Evolutionary conservation across 1,140 invertebrate species (phyloP).

Genomic region (Berghia stephanieae): DNA sequence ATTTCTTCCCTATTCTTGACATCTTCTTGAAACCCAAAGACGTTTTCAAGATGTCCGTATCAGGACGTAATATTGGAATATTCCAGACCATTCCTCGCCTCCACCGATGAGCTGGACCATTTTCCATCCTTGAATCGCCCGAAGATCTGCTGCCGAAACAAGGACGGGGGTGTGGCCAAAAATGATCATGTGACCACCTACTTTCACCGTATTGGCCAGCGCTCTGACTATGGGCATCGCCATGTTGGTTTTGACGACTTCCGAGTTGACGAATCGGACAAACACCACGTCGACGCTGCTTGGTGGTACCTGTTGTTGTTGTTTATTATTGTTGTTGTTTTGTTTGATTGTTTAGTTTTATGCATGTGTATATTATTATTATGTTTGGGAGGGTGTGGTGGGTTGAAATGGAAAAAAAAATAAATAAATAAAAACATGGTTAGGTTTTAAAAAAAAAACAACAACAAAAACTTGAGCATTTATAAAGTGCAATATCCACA

Average conservation of each 20-base stretch:
- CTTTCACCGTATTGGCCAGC: constrained; percentile 38
- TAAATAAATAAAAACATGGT: no score
- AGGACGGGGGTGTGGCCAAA: constrained; percentile 52
- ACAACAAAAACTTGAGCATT: no score
- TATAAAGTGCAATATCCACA: no score
- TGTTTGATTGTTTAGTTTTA: no score
- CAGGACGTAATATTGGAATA: constrained; percentile 45
- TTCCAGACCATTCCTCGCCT: constrained; percentile 43
- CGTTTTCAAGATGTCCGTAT: not conserved
- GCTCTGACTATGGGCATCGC: constrained; percentile 37
- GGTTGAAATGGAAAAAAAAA: no score
- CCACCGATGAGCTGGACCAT: constrained; percentile 41
- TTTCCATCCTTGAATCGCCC: constrained; percentile 37
- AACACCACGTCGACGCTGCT: constrained; percentile 18
- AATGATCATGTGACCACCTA: constrained; percentile 44
- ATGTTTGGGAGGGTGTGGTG: no score
- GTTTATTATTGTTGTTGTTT: no score
- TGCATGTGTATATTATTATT: no score
- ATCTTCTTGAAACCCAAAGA: not conserved
- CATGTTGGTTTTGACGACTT: constrained; percentile 42
- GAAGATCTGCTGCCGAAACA: constrained; percentile 41
- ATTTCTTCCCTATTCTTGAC: not conserved
- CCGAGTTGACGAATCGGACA: constrained; percentile 49
- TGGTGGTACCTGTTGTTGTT: no score
- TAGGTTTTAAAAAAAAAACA: no score